Percentiles rank a stretch among this genome's conserved stretches.
Conservation (phyloP, 2,888 invertebrate species). For the Philhelius pedissequus region DNA sequence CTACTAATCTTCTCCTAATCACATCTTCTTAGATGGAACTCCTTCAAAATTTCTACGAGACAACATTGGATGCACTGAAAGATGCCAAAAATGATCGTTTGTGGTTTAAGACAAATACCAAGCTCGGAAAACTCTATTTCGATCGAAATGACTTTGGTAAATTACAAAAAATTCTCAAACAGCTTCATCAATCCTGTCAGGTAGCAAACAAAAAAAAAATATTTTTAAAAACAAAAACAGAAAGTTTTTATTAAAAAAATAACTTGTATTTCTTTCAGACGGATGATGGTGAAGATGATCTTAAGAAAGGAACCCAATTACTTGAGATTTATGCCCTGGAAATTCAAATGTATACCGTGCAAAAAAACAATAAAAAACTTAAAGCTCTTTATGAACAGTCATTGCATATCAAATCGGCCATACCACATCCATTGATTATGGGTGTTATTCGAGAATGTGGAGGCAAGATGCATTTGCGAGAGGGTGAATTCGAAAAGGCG, state of each 20-base stretch:
- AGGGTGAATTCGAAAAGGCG: conserved; percentile 99
- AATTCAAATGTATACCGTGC: conserved; percentile 99
- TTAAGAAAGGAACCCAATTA: conserved; percentile 98
- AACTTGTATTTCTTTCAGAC: conserved; percentile 87
- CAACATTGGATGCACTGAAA: conserved; percentile 94
- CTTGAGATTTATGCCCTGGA: conserved; percentile 99
- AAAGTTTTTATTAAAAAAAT: neutral
- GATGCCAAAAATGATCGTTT: conserved; percentile 99
- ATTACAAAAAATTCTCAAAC: conserved; percentile 97
- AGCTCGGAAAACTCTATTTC: conserved; percentile 98
- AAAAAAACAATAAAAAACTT: conserved; percentile 99
- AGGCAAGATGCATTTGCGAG: conserved; percentile 99
- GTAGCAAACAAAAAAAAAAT: conserved; percentile 78
- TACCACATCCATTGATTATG: conserved; percentile 99
- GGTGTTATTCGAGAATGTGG: conserved; percentile 99
- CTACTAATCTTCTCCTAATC: neutral
- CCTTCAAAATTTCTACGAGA: conserved; percentile 98
- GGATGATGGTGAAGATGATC: conserved; percentile 97
- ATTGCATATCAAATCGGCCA: conserved; percentile 98
- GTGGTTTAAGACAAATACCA: conserved; percentile 99
- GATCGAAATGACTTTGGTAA: conserved; percentile 97
- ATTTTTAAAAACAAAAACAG: neutral
- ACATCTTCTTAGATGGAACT: conserved; percentile 89
- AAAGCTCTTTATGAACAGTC: conserved; percentile 98
- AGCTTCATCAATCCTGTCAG: conserved; percentile 98